Base-by-base conservation (phyloP, 2,113 vertebrate genomes). In the Macrotis lagotis region DNA sequence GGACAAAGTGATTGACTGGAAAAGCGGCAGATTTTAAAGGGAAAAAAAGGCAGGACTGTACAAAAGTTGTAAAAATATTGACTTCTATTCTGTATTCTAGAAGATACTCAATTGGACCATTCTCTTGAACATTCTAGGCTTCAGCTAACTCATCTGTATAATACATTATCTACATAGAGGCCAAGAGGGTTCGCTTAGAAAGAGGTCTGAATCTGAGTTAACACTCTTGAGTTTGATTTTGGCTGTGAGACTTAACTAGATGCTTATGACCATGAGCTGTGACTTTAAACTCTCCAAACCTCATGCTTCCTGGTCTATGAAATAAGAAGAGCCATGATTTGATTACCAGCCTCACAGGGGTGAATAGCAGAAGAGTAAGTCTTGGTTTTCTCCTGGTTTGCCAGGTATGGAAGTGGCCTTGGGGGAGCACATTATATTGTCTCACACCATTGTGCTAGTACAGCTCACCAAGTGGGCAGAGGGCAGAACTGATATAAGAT, bases 391-490 rank as follows among this genome's bases (percentile, higher is more conserved):
- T 37, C 14, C 59, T 37, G 59, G 31, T 3, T 91, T n/a, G n/a
- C 11, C 50, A 51, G 31, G 9, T 37, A 51, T 51, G 49, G 16
- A 25, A 50, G 28, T 49, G 47, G 88, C 88, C 22, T 47, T 28
- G 47, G 28, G 8, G 11, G 88, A 26, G 48, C 49, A 24, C 5
- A 9, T 10, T 2, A 16, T 37, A 14, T 50, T 90, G 99, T 99
- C 99, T 96, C 99, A 99, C 98, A 99, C 99, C 96, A 99, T 99
- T 98, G 98, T 99, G 97, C 98, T 99, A 96, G 99, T 99, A 92
- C 99, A 99, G 98, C 99, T 99, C 55, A 99, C 99, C 93, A 99
- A 99, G 98, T 98, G 99, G 97, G 99, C 99, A 48, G 99, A 99
- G 97, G 99, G 99, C 74, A 98, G 99, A 97, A 99, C 99, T 28